Base-by-base conservation (phyloP, 2,113 vertebrate genomes). In the Pteronura brasiliensis region DNA sequence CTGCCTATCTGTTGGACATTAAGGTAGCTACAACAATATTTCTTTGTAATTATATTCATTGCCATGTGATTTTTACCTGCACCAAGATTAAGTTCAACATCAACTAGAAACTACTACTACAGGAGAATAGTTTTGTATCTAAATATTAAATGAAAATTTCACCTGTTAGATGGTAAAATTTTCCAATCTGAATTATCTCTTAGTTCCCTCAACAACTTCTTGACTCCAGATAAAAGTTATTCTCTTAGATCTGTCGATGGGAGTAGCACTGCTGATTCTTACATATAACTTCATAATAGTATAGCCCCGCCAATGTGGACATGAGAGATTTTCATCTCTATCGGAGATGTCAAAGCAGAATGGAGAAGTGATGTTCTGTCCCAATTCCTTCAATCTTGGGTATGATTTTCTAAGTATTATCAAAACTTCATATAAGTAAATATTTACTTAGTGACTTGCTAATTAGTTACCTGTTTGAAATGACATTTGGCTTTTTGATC, bases 41-140 rank as follows among this genome's bases (percentile, higher is more conserved):
- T 89, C 65, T 90, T 93, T 93, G 65, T 82, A 93, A 88, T 77
- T 93, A 61, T 36, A 79, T 83, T 86, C 55, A 83, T 21, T 95
- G 61, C 36, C 29, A 25, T 80, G 47, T 96, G 63, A 91, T 91
- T 95, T 95, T 93, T 67, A 93, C 20, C 74, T 91, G 44, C 20
- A 82, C 15, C 29, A 86, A 92, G 7, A 85, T 91, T 85, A 93
- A 82, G 49, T 71, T 71, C n/a, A n/a, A 71, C 4, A 95, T 65
- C 27, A 97, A 67, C 11, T 85, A 77, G 34, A 95, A 93, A 94
- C 36, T 71, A 92, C 65, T n/a, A 94, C 6, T n/a, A 90, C 8
- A 57, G 39, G 42, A 79, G 14, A 77, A 89, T 9, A 55, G 65
- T 65, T 94, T 90, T 77, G 15, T 17, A 65, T 95, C 55, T 86